Evolutionary conservation across 2,888 invertebrate species (phyloP), one percentile per base, ranked within the genome.

Genomic region (Magallana nippona): DNA sequence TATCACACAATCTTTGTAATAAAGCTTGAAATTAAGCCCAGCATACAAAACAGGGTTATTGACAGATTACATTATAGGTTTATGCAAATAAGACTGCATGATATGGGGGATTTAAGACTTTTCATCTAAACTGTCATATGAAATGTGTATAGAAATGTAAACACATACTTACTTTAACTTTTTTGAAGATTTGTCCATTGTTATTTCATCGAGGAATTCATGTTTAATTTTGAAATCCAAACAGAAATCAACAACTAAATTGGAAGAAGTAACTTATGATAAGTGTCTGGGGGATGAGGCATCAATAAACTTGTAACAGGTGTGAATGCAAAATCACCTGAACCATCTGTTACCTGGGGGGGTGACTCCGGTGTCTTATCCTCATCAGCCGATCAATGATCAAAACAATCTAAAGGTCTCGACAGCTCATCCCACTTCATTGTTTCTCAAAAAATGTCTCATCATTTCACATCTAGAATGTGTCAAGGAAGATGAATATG

Each of bases 291-390:
- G 17, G 32, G 27, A 71, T 22, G 27, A 63, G 27, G 32, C 22
- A 32, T 71, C 71, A 71, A 71, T 71, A 71, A 27, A 1, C 3
- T 8, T 71, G 71, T 32, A 71, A 22, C 71, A 71, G 71, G 71
- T 71, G 71, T 71, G 71, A 71, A 27, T 71, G 32, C 27, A 3
- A 71, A 27, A 71, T 71, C 71, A 71, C 22, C 71, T 62, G 27
- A 17, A 19, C 71, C 71, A 71, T 71, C 71, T 71, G 71, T 71
- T 22, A 71, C 71, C 71, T 71, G 22, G 13, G 11, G 27, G 44
- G 71, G 10, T 27, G 15, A 32, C 8, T 22, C 71, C 32, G 44
- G 44, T 71, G 11, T 13, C 32, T 22, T 27, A 71, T 71, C 22
- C 71, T 27, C 71, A 32, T 27, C 22, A 71, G 11, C 15, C 10